Percentiles rank a stretch among this genome's conserved stretches.
Conservation (phyloP, 1,140 invertebrate species). For the Trialeurodes vaporariorum region DNA sequence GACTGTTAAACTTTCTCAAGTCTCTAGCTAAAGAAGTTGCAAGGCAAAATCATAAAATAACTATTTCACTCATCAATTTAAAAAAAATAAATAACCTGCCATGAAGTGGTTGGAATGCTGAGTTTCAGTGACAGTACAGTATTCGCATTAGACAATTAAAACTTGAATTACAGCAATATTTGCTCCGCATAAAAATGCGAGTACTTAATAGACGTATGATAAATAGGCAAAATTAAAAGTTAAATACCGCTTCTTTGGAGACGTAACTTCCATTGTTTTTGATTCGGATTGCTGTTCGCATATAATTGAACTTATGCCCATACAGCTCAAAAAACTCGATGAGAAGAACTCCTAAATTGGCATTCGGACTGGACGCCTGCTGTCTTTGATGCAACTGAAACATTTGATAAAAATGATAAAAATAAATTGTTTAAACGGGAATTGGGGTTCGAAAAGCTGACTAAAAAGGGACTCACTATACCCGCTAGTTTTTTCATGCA, state of each 20-base stretch:
- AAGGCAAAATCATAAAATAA: no score
- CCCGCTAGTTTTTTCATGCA: no score
- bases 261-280: conserved; percentile 90
- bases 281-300: conserved; percentile 86
- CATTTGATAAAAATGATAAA: conserved; percentile 20
- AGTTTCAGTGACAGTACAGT: neutral
- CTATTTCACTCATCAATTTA: neutral
- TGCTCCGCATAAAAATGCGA: no score
- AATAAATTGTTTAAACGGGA: no score
- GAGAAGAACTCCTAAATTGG: conserved; percentile 85
- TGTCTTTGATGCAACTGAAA: conserved; percentile 58
- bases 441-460: no score
- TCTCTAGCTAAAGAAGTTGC: no score
- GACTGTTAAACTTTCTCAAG: no score
- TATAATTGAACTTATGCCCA: conserved; percentile 91
- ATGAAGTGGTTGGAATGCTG: neutral
- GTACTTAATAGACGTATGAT: no score
- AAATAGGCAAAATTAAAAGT: no score
- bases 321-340: conserved; percentile 98
- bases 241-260: conserved; percentile 83
- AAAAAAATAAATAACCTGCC: neutral
- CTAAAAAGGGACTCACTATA: no score
- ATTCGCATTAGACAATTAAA: neutral
- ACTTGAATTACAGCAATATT: no score
- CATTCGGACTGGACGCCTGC: conserved; percentile 45